A percentile compares a stretch with the other conserved stretches of the same genome.
These are phyloP conservation scores for Ictidomys tridecemlineatus DNA, from an alignment of 2,113 vertebrate genomes.

Conservation along the genomic window DNA sequence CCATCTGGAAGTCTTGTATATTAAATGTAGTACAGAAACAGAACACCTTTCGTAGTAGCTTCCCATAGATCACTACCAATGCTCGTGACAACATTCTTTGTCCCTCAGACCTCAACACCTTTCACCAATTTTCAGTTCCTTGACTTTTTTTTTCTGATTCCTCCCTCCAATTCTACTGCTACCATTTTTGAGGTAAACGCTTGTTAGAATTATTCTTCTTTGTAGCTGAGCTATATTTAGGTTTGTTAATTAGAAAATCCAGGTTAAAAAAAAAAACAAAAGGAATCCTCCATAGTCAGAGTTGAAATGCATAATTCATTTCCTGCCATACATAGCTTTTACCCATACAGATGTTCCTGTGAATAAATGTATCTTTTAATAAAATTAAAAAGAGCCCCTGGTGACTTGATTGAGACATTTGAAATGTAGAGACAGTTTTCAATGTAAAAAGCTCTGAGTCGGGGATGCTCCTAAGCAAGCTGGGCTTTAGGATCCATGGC, in stretches of 20 bases:
- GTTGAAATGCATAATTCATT: conserved; percentile 12
- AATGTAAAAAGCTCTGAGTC: not conserved
- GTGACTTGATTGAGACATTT: not conserved
- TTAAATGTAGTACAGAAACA: fast-evolving
- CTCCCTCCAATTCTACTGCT: not conserved
- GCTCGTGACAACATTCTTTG: not conserved
- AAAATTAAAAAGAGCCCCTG: not conserved
- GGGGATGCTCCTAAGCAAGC: not conserved
- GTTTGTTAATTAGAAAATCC: conserved; percentile 49
- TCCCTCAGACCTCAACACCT: not conserved
- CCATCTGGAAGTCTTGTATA: not conserved
- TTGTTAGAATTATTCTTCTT: not conserved
- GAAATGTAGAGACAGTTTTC: not conserved
- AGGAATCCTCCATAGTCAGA: not conserved
- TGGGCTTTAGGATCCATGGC: not conserved
- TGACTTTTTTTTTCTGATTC: not conserved
- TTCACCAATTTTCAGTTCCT: not conserved
- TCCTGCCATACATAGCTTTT: not conserved
- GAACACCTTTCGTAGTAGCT: not conserved
- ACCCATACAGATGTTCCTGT: not conserved
- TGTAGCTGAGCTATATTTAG: not conserved
- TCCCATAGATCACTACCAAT: not conserved
- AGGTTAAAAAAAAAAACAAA: not conserved
- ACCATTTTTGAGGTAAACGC: not conserved
- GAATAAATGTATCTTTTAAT: conserved; percentile 57